These are phyloP conservation scores for Erpetoichthys calabaricus DNA, from an alignment of 2,797 vertebrate genomes.

Conservation along the genomic window DNA sequence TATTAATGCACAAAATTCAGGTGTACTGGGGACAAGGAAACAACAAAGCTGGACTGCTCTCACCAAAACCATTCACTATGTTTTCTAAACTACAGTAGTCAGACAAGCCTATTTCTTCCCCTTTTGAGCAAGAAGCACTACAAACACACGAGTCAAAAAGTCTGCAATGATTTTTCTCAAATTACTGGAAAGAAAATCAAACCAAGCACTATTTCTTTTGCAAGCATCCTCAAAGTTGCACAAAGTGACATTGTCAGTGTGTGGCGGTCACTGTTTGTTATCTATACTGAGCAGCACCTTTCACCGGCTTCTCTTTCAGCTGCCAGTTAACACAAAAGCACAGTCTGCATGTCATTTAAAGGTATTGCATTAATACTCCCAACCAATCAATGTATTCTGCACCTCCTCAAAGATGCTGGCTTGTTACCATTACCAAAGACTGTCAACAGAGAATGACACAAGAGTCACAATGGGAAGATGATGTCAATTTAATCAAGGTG, in stretches of 20 bases:
- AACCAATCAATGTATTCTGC: slow-evolving; percentile 51
- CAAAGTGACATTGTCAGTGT: slow-evolving; percentile 51
- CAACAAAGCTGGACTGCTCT: no score
- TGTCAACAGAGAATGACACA: slow-evolving; percentile 58
- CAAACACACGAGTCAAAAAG: no score
- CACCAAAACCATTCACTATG: no score
- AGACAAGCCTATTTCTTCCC: no score
- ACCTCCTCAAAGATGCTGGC: slow-evolving; percentile 47
- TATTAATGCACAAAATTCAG: no score
- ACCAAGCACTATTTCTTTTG: not conserved
- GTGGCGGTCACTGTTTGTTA: slow-evolving; percentile 43
- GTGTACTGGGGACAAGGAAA: no score
- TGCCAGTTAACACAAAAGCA: slow-evolving; percentile 49
- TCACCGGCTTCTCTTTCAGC: slow-evolving; percentile 38
- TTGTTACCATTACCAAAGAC: slow-evolving; percentile 39
- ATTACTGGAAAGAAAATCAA: no score
- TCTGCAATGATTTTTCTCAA: no score
- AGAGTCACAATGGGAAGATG: slow-evolving; percentile 46
- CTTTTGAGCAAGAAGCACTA: no score
- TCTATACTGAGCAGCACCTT: slow-evolving; percentile 49
- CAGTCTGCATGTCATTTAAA: slow-evolving; percentile 41
- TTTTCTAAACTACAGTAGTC: no score
- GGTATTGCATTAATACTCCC: slow-evolving; percentile 47
- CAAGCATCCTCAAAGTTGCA: slow-evolving; percentile 24
- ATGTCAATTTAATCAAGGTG: slow-evolving; percentile 56